phyloP scores from a whole-genome alignment of 2,113 vertebrate species.

The Ramphastos sulfuratus region DNA sequence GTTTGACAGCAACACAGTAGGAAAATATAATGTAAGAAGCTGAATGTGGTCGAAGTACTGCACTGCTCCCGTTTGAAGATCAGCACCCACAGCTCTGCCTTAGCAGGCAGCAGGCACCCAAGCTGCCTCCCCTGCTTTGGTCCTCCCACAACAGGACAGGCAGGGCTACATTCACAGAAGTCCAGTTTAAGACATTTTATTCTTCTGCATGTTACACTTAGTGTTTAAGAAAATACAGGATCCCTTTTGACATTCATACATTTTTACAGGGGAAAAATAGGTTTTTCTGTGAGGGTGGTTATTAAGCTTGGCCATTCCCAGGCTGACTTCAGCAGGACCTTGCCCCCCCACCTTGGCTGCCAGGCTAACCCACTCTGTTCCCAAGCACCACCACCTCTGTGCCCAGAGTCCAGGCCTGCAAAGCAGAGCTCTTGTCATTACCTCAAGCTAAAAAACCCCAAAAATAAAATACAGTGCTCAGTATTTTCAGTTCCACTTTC shows the following conservation, averaged over 20 bases:
- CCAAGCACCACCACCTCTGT: background rate
- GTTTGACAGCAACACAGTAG: background rate
- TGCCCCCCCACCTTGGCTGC: background rate
- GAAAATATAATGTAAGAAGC: background rate
- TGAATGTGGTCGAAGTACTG: background rate
- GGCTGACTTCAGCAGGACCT: background rate
- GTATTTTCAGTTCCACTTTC: constrained; percentile 43
- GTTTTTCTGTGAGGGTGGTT: constrained; percentile 30
- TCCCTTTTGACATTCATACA: constrained; percentile 71
- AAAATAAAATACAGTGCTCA: background rate
- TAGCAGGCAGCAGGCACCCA: background rate
- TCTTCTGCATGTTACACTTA: constrained; percentile 61
- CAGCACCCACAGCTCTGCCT: background rate
- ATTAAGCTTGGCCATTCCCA: constrained; percentile 16
- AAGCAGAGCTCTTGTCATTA: background rate
- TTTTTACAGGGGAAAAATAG: constrained; percentile 75
- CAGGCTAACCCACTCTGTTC: background rate
- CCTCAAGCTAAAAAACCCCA: background rate
- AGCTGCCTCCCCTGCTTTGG: accelerated
- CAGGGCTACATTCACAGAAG: background rate
- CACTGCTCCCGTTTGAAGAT: too few relatives aligned
- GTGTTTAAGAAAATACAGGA: constrained; percentile 78
- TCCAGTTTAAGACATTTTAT: constrained; percentile 57
- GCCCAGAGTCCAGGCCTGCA: constrained; percentile 18
- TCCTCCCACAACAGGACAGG: background rate